Evolutionary conservation across 2,888 invertebrate species (phyloP).

Genomic region (Phortica magna): DNA sequence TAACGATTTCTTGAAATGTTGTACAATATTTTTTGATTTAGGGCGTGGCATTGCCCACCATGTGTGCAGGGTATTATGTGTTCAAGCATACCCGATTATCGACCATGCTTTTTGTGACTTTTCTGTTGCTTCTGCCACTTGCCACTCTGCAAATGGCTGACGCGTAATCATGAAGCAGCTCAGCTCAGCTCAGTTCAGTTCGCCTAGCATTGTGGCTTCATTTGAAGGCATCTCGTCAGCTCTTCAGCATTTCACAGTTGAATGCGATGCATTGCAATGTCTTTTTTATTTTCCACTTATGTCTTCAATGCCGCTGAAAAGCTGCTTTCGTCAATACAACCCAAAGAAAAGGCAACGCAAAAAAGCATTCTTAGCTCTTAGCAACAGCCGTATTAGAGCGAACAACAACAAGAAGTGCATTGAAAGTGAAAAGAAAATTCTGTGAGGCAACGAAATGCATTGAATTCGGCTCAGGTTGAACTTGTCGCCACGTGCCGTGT

Average conservation of each 20-base stretch:
- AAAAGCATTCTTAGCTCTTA: not conserved
- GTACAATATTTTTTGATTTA: no score
- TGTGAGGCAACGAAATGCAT: not conserved
- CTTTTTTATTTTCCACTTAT: conserved; percentile 17
- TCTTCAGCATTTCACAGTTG: not conserved
- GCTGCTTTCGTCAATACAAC: not conserved
- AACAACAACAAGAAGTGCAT: not conserved
- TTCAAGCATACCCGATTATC: not conserved
- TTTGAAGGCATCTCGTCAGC: not conserved
- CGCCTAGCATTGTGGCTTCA: not conserved
- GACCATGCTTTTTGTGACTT: not conserved
- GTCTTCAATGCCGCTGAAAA: not conserved
- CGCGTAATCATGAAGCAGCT: not conserved
- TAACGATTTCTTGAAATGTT: no score
- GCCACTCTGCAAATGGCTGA: not conserved
- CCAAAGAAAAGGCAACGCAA: not conserved
- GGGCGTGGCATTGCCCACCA: no score
- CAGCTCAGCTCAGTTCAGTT: not conserved
- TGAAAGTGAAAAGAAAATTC: not conserved
- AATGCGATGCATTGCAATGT: not conserved
- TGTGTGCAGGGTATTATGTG: no score
- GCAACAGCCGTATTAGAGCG: not conserved
- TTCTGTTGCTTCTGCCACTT: not conserved
- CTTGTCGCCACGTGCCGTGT: not conserved
- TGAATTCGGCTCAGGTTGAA: not conserved